Evolutionary conservation across 1,140 invertebrate species (phyloP), one percentile per base, ranked within the genome.

Genomic region (Holcopasites calliopsidis): DNA sequence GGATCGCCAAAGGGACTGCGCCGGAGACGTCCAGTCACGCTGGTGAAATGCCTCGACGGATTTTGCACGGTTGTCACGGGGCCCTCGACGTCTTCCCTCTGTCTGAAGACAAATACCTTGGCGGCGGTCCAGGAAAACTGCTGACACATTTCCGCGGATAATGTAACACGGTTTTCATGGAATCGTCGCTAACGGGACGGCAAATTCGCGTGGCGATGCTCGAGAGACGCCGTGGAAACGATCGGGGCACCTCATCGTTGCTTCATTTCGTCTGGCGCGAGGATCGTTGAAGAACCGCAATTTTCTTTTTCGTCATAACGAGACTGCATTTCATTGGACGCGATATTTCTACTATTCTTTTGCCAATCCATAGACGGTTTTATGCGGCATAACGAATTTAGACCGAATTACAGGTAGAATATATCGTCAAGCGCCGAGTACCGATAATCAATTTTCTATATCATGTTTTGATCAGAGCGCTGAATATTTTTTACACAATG

Each of bases 131-230:
- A 84, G 62, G 71, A 70, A 81, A 83, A 81, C 71, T 76, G 82
- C 82, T 84, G 83, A 84, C 83, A 81, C 70, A 54, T 76, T 84
- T 83, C 60, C 26, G 26, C 21, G 49, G 73, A 47, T 74, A 65
- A 79, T 76, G 62, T 69, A 72, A 55, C 71, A 42, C 47, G 58
- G 61, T 62, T 65, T 72, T 72, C 55, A 69, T 82, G 62, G 78
- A 49, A 82, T 65, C 33, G 11, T 58, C 58, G 52, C 52, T 82
- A 79, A 82, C 77, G 60, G 79, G 58, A 70, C 77, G 64, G 62
- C 64, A 62, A 83, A 73, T 70, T 73, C 54, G 28, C 38, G 38
- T 76, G 54, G 49, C 69, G 75, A n/a, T 33, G 47, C 16, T 28
- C 16, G 33, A 57, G 21, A 23, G 69, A 62, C 60, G 26, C 40